Base-by-base conservation (phyloP, 1,140 invertebrate species). In the Ips typographus region DNA sequence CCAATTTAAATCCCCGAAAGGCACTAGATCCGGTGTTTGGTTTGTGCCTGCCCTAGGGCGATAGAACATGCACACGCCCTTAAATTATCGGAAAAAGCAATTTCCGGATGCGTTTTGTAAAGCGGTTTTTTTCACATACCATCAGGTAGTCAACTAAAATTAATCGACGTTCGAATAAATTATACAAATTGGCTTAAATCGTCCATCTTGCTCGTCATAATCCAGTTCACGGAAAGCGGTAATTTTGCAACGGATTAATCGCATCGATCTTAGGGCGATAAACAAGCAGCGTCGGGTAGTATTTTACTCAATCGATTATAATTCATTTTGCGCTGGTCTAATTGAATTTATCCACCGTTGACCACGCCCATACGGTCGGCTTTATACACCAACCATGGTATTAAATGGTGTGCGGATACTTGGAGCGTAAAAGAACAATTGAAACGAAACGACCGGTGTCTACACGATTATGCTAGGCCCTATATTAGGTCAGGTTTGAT, bases 21-120 rank as follows among this genome's bases (percentile, higher is more conserved):
- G 76, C 73, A 73, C 67, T 78, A 76, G 72, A 77, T 78, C 76
- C 76, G 76, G 70, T 71, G 76, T 77, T 76, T 69, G 73, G 75
- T 76, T 77, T 77, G 74, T 75, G 74, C 73, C 75, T 73, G 4
- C 75, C 77, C 74, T 71, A 68, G 71, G 72, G 76, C 77, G 74
- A 77, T 77, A 77, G 75, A 76, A 75, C 74, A 76, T 77, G 75
- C 74, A 76, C 75, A 22, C 22, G 74, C 72, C 64, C 74, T 74
- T 79, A 77, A 79, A 77, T 79, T 79, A 78, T 75, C 75, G 74
- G 72, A 75, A 74, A 71, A 75, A 70, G 72, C 74, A 77, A 77
- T 78, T 76, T 75, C 70, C 68, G 55, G 73, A 75, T 41, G 55
- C 22, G 22, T 22, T 22, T 22, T 22, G 22, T 47, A 8, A 41